A percentile compares a stretch with the other conserved stretches of the same genome.
phyloP scores from a whole-genome alignment of 2,113 vertebrate species.

The Microtus ochrogaster region DNA sequence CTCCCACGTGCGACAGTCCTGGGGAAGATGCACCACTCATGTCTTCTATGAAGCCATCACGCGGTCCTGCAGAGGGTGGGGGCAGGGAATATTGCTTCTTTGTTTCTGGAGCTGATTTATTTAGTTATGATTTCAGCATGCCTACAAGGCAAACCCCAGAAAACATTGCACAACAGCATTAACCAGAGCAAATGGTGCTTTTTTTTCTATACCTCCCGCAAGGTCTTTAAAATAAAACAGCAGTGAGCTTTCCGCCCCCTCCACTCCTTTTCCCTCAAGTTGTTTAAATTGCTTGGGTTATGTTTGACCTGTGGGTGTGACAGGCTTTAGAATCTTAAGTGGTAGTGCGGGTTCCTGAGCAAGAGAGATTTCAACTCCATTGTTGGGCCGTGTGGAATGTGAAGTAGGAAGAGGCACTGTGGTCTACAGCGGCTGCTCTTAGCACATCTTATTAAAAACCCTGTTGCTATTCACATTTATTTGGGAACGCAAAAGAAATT shows the following conservation, averaged over 20 bases:
- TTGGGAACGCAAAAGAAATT: conserved; percentile 68
- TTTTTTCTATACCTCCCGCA: conserved; percentile 41
- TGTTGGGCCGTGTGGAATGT: conserved; percentile 66
- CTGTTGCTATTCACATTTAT: conserved; percentile 71
- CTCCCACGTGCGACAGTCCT: conserved; percentile 65
- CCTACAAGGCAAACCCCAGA: conserved; percentile 80
- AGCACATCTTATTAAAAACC: conserved; percentile 57
- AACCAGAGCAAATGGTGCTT: conserved; percentile 79
- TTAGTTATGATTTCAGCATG: conserved; percentile 83
- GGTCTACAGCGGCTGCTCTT: conserved; percentile 37
- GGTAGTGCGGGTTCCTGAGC: conserved; percentile 78
- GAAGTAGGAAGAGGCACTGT: background rate
- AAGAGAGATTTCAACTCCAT: conserved; percentile 68
- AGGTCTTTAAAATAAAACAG: conserved; percentile 82
- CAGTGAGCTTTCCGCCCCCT: background rate
- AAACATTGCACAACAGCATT: conserved; percentile 83
- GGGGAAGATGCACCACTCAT: conserved; percentile 24
- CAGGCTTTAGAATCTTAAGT: conserved; percentile 74
- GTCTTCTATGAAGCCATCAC: conserved; percentile 16
- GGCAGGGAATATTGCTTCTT: conserved; percentile 77
- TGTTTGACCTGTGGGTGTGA: conserved; percentile 83
- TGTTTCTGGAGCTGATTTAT: conserved; percentile 78
- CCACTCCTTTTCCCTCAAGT: conserved; percentile 57
- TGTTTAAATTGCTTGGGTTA: conserved; percentile 78
- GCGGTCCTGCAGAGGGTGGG: conserved; percentile 72